Evolutionary conservation across 2,888 invertebrate genomes (phyloP), one percentile per base, ranked within the genome.

Genomic region (Noctua janthina): DNA sequence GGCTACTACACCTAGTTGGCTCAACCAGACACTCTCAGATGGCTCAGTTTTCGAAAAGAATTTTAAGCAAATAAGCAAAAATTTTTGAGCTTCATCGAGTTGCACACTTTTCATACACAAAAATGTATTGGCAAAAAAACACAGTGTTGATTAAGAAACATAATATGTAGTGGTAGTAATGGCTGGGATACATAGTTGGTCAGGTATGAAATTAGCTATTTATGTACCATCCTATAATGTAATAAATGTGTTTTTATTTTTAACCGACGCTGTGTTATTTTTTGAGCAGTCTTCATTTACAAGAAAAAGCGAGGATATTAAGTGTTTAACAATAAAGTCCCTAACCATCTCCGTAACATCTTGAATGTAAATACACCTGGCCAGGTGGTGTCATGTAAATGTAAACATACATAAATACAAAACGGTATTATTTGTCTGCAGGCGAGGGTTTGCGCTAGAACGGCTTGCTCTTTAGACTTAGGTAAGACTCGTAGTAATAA

Each of bases 401-500:
- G 83, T 90, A 29, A 29, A 29, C 29, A 89, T 89, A 87, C 91
- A 88, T 88, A 85, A 82, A 85, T 85, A 89, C 86, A 84, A 84
- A 91, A 85, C 87, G 89, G 89, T 89, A 89, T 90, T 88, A 87
- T 87, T 86, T 82, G 88, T 88, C 88, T 77, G 87, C 91, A 86
- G 84, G 88, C 88, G 88, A 83, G 85, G 77, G 86, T 85, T 87
- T 86, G 89, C 91, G 91, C 91, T 91, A 91, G 91, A 90, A 91
- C 90, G 92, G 94, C 95, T 95, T 92, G 94, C 93, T 93, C 91
- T 91, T 89, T 90, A 92, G 83, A 88, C 83, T 86, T 89, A 90
- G 85, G 79, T 93, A 93, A 94, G 94, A 94, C 92, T 92, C 92
- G 90, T 96, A 96, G 95, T 95, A 95, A 95, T 95, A 95, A 95